Percentiles rank a stretch among this genome's conserved stretches.
Evolutionary conservation across 2,113 vertebrate genomes (phyloP).

Genomic region (Piaya cayana): DNA sequence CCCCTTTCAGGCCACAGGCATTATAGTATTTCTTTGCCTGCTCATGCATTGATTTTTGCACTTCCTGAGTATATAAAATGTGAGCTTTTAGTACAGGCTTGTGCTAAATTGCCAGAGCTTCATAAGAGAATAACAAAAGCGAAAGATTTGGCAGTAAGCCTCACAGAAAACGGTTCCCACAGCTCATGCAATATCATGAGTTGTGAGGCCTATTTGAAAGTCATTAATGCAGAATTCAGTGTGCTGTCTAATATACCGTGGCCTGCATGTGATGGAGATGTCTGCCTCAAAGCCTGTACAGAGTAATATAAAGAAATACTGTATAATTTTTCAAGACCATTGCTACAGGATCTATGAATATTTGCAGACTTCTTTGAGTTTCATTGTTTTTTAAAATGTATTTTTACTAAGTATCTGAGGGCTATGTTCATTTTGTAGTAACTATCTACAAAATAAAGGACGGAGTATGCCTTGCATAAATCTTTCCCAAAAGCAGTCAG

Average conservation of each 20-base stretch:
- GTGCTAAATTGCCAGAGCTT: conserved; percentile 49
- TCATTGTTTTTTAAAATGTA: neutral
- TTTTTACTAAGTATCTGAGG: neutral
- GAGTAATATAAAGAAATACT: conserved; percentile 2
- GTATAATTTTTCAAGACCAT: neutral
- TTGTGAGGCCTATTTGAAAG: conserved; percentile 47
- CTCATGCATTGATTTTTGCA: conserved; percentile 56
- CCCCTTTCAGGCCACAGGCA: neutral
- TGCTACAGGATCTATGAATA: neutral
- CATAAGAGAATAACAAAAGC: conserved; percentile 47
- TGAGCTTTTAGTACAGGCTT: conserved; percentile 55
- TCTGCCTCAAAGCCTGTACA: conserved; percentile 8
- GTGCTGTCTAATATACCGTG: neutral
- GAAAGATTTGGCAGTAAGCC: conserved; percentile 65
- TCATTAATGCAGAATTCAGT: conserved; percentile 64
- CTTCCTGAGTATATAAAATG: conserved; percentile 63
- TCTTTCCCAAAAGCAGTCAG: neutral
- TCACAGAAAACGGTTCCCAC: conserved; percentile 52
- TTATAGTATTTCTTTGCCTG: conserved; percentile 37
- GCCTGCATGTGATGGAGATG: conserved; percentile 34
- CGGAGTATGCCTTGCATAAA: neutral
- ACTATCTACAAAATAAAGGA: neutral
- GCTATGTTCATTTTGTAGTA: neutral
- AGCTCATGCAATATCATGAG: conserved; percentile 42
- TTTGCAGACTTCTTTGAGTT: neutral